Base-by-base conservation (phyloP, 2,113 vertebrate species). In the Hippocampus abdominalis region DNA sequence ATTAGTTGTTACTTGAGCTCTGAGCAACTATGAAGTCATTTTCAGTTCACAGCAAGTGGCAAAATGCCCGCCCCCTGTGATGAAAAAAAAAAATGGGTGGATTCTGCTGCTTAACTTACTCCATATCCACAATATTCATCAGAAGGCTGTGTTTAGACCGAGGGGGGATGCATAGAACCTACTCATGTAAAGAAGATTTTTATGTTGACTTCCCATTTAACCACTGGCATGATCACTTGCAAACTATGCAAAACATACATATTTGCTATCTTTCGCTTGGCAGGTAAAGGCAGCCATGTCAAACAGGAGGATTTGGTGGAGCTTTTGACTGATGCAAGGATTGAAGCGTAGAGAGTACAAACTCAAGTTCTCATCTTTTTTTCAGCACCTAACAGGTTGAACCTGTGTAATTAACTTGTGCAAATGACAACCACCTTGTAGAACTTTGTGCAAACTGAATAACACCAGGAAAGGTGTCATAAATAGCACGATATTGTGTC, bases 211-310 rank as follows among this genome's bases (percentile, higher is more conserved):
- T 32, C 29, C 29, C 4, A 36, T 36, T 36, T 6, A 36, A 36
- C 32, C 32, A 5, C 32, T 36, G 32, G 32, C 32, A 36, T 36
- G 32, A 36, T 36, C 32, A 6, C 32, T 36, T 36, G 32, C 32
- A 6, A 49, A 3, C 3, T 16, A 77, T 63, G 23, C 62, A 7
- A 65, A 4, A 36, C 29, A 36, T 29, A 20, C 59, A 61, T 16
- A 21, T 16, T 21, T 7, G 13, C 77, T 79, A 68, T 72, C 78
- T 76, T 78, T 75, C 71, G 83, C 76, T 73, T 73, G 62, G 72
- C 83, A 88, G 84, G 82, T 89, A 75, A 78, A 78, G 73, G 75
- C 79, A 83, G 79, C 73, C 71, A 70, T 67, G 85, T 79, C 73
- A 61, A 80, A 78, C 69, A 68, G 77, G 63, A 79, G 77, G 77